These are phyloP conservation scores for Cremastinae sp. DNA, from an alignment of 2,888 invertebrate species.

Conservation along the genomic window DNA sequence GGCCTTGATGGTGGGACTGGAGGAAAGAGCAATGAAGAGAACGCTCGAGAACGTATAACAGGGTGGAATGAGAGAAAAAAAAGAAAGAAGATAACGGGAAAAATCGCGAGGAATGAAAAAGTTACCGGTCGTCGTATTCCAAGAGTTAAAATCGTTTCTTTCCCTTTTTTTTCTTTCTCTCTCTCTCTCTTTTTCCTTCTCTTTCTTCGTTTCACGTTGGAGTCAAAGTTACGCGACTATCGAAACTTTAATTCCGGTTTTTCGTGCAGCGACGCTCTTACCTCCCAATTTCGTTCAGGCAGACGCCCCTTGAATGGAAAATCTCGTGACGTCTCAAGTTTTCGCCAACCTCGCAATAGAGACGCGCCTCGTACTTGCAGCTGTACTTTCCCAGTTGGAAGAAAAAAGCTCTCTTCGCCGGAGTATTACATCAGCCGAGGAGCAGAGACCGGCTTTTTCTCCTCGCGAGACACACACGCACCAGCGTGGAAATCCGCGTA, in stretches of 20 bases:
- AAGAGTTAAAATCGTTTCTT: slow-evolving; percentile 54
- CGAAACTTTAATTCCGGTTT: slow-evolving; percentile 71
- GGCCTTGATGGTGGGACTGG: slow-evolving; percentile 25
- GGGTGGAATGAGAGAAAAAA: slow-evolving; percentile 56
- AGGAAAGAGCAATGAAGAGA: slow-evolving; percentile 43
- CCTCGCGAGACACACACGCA: no score
- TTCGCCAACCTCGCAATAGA: slow-evolving; percentile 21
- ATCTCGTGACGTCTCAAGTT: slow-evolving; percentile 59
- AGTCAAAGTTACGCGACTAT: slow-evolving; percentile 72
- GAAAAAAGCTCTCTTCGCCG: no score
- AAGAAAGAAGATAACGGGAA: slow-evolving; percentile 67
- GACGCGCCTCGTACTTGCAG: slow-evolving; percentile 23
- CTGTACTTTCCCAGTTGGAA: slow-evolving; percentile 6
- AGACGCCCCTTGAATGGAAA: slow-evolving; percentile 68
- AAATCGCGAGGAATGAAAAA: slow-evolving; percentile 59
- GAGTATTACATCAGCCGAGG: no score
- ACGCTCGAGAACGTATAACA: slow-evolving; percentile 32
- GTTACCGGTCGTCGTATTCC: slow-evolving; percentile 40
- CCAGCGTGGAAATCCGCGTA: no score
- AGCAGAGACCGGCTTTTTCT: no score
- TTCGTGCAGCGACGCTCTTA: slow-evolving; percentile 64
- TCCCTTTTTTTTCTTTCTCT: neutral
- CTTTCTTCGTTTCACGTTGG: slow-evolving; percentile 65
- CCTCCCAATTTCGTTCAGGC: slow-evolving; percentile 36
- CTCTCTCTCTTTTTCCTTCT: slow-evolving; percentile 50